Evolutionary conservation across 2,888 invertebrate species (phyloP).

Genomic region (Geotrupes spiniger): DNA sequence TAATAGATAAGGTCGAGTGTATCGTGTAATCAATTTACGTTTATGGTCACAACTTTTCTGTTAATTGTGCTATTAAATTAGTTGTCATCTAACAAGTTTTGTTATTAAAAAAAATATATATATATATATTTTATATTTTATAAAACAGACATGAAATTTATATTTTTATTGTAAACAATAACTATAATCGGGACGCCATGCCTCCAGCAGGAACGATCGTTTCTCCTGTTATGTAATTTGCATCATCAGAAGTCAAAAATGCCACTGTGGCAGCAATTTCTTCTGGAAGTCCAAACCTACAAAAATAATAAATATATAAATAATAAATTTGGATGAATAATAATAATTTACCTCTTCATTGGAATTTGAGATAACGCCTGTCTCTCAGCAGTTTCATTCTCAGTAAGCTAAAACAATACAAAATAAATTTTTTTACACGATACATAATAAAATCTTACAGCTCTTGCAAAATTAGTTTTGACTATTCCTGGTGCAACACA

Average conservation of each 20-base stretch:
- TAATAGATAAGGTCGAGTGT: too few species aligned
- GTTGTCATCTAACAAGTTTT: too few species aligned
- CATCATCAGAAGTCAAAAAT: slow-evolving; percentile 68
- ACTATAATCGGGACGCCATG: slow-evolving; percentile 59
- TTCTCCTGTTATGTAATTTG: slow-evolving; percentile 73
- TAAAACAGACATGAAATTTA: too few species aligned
- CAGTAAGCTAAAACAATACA: slow-evolving; percentile 26
- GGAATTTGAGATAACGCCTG: slow-evolving; percentile 46
- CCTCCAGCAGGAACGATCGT: slow-evolving; percentile 65
- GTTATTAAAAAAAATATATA: too few species aligned
- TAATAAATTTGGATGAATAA: not conserved
- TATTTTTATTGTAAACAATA: too few species aligned
- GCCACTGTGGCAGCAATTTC: slow-evolving; percentile 64
- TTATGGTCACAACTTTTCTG: too few species aligned
- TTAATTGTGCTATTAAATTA: too few species aligned
- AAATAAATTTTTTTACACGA: not conserved
- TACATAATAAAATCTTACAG: slow-evolving; percentile 63
- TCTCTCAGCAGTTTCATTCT: slow-evolving; percentile 31
- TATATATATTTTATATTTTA: too few species aligned
- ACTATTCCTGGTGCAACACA: slow-evolving; percentile 91
- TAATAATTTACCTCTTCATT: slow-evolving; percentile 46
- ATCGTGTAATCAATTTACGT: too few species aligned
- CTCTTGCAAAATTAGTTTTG: slow-evolving; percentile 81
- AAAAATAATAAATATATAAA: slow-evolving; percentile 16
- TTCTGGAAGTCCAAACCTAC: slow-evolving; percentile 58